A percentile compares a stretch with the other conserved stretches of the same genome.
These are phyloP conservation scores for Labroides dimidiatus DNA, from an alignment of 2,797 vertebrate species.

Conservation along the genomic window DNA sequence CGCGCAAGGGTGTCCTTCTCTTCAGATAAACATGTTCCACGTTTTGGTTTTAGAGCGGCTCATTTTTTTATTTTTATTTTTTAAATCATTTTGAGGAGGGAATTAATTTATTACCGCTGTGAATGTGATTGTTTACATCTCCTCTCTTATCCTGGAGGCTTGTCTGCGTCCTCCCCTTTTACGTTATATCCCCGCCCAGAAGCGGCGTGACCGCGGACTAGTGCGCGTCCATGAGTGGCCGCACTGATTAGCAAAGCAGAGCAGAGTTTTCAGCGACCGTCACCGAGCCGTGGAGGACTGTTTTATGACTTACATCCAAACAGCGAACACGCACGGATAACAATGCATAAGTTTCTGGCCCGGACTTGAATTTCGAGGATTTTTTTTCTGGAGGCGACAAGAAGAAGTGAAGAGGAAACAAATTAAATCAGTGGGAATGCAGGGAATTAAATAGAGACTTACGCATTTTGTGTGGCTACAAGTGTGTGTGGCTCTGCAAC, in stretches of 20 bases:
- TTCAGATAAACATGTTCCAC: not conserved
- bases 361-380: slow-evolving; percentile 41
- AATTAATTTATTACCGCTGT: not conserved
- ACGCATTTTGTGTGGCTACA: slow-evolving; percentile 45
- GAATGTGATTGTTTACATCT: not conserved
- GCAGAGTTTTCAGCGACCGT: slow-evolving; percentile 66
- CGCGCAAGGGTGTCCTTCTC: not conserved
- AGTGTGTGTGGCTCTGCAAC: slow-evolving; percentile 33
- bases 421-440: slow-evolving; percentile 62
- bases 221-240: slow-evolving; percentile 65
- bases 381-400: slow-evolving; percentile 32
- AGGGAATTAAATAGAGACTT: slow-evolving; percentile 74
- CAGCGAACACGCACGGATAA: slow-evolving; percentile 41
- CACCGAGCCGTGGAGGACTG: slow-evolving; percentile 52
- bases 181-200: slow-evolving; percentile 53
- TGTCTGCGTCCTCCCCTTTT: not conserved
- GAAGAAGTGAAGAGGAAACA: slow-evolving; percentile 25
- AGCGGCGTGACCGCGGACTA: slow-evolving; percentile 73
- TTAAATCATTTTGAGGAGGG: too few relatives aligned
- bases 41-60: too few relatives aligned
- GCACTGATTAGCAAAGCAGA: slow-evolving; percentile 80
- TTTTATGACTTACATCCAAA: slow-evolving; percentile 44
- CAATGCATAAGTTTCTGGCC: slow-evolving; percentile 19
- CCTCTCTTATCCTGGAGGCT: not conserved
- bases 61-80: not conserved